These are phyloP conservation scores for Rhyacophila brunnea DNA, from an alignment of 1,140 invertebrate genomes.

Conservation along the genomic window DNA sequence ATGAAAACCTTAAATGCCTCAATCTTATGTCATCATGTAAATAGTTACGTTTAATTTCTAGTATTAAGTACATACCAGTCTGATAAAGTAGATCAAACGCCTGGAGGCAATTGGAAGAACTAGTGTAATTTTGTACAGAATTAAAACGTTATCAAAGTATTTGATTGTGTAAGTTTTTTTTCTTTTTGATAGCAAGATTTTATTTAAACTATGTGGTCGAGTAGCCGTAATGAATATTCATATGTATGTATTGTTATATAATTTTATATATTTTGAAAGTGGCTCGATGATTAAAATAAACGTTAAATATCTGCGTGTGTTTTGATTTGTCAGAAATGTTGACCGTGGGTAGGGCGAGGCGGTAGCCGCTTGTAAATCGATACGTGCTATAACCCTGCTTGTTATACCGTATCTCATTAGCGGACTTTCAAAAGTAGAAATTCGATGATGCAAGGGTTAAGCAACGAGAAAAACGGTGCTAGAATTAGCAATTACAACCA, in stretches of 20 bases:
- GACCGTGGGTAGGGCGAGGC: background rate
- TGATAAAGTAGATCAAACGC: no score
- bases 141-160: no score
- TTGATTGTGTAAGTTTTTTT: background rate
- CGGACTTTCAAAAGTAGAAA: constrained; percentile 3
- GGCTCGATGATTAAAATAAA: constrained; percentile 1
- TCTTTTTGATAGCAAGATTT: no score
- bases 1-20: constrained; percentile 7
- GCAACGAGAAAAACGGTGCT: constrained; percentile 2
- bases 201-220: background rate
- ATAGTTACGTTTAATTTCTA: constrained; percentile 23
- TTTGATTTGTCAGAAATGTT: background rate
- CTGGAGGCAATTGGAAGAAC: no score
- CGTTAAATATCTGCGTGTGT: constrained; percentile 1
- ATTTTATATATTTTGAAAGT: background rate
- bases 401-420: constrained; percentile 1
- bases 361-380: background rate
- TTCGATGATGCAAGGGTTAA: constrained; percentile 4
- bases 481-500: background rate
- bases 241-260: background rate
- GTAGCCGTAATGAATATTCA: background rate
- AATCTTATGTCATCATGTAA: constrained; percentile 17
- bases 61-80: background rate
- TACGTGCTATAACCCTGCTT: background rate
- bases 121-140: no score